Percentiles rank a stretch among this genome's conserved stretches.
Evolutionary conservation across 2,888 invertebrate species (phyloP).

Genomic region (Thyatira batis): DNA sequence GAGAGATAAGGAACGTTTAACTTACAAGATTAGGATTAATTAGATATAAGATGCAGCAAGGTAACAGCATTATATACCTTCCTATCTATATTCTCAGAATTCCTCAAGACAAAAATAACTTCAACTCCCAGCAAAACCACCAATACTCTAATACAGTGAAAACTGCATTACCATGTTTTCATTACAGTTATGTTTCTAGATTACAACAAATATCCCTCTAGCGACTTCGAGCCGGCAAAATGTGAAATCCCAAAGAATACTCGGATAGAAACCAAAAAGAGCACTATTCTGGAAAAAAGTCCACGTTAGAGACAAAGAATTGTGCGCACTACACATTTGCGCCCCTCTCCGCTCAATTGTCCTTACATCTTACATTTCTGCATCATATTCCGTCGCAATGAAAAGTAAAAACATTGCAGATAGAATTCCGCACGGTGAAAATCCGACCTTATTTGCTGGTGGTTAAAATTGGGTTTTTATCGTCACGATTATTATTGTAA

Average conservation of each 20-base stretch:
- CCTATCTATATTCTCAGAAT: too few relatives aligned
- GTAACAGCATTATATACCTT: too few relatives aligned
- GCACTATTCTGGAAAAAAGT: slow-evolving; percentile 48
- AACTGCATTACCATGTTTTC: not conserved
- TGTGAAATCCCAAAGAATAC: not conserved
- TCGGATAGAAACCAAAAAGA: slow-evolving; percentile 41
- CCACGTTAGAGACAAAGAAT: slow-evolving; percentile 54
- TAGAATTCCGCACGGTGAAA: slow-evolving; percentile 16
- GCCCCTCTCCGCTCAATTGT: slow-evolving; percentile 71
- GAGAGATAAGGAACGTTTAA: too few relatives aligned
- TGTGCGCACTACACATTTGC: slow-evolving; percentile 60
- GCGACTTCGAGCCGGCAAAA: not conserved
- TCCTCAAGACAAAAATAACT: too few relatives aligned
- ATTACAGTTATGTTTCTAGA: not conserved
- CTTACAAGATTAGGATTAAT: too few relatives aligned
- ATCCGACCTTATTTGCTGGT: slow-evolving; percentile 12
- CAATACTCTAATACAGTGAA: not conserved
- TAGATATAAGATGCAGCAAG: too few relatives aligned
- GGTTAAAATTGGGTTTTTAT: slow-evolving; percentile 27
- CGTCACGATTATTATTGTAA: slow-evolving; percentile 40
- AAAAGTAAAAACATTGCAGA: slow-evolving; percentile 77
- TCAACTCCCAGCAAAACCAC: too few relatives aligned
- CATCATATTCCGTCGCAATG: slow-evolving; percentile 79
- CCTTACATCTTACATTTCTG: slow-evolving; percentile 79
- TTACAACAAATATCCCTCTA: not conserved